These are phyloP conservation scores for Hemiprocne comata DNA, from an alignment of 2,113 vertebrate species.

Conservation along the genomic window DNA sequence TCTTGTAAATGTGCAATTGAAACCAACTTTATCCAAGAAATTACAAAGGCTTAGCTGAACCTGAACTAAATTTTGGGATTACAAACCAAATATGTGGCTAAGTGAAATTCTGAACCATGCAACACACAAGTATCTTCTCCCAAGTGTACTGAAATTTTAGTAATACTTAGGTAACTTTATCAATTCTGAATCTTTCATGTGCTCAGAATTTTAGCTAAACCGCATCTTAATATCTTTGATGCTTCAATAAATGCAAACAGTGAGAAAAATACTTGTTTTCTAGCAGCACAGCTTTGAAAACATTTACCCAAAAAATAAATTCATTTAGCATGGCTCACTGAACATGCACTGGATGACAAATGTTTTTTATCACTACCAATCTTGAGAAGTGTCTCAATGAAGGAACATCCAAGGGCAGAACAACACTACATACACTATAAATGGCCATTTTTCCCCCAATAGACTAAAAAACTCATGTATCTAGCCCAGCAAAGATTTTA, in stretches of 20 bases:
- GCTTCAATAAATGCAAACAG: not conserved
- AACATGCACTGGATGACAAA: not conserved
- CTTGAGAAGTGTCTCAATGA: not conserved
- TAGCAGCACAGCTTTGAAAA: not conserved
- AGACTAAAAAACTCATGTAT: not conserved
- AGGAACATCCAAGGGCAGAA: not conserved
- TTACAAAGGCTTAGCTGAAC: not conserved
- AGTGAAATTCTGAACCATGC: not conserved
- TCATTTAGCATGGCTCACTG: not conserved
- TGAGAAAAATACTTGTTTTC: not conserved
- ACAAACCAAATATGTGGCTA: not conserved
- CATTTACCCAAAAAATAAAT: not conserved
- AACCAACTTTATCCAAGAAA: not conserved
- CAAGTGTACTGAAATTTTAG: not conserved
- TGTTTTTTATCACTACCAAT: not conserved
- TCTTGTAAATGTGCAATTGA: not conserved
- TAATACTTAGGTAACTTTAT: not conserved
- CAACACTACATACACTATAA: not conserved
- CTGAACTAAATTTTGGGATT: not conserved
- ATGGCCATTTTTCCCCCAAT: not conserved
- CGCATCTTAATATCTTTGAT: not conserved
- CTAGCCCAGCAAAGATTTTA: not conserved
- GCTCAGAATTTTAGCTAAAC: not conserved
- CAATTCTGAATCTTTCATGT: not conserved
- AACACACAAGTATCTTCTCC: fast-evolving